A percentile compares a stretch with the other conserved stretches of the same genome.
phyloP scores from a whole-genome alignment of 2,888 invertebrate genomes.

The Corythucha ciliata region DNA sequence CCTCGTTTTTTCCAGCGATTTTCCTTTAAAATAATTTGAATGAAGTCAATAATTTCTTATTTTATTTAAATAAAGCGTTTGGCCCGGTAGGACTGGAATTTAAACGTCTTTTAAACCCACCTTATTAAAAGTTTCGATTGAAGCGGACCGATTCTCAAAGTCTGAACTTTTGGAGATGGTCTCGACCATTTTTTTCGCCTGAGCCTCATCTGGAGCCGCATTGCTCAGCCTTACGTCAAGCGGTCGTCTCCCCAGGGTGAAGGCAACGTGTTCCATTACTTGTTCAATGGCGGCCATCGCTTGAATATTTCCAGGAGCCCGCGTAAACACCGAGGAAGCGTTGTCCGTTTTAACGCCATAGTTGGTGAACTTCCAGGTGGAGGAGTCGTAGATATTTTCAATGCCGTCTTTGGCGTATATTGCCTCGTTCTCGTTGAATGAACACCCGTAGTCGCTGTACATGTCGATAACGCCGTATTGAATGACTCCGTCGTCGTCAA shows the following conservation, averaged over 20 bases:
- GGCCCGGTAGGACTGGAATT: too few species aligned
- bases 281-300: conserved; percentile 52
- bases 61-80: too few species aligned
- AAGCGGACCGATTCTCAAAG: conserved; percentile 45
- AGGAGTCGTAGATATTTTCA: conserved; percentile 48
- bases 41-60: too few species aligned
- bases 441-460: conserved; percentile 46
- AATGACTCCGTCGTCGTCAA: conserved; percentile 55
- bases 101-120: too few species aligned
- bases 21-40: conserved; percentile 42
- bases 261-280: conserved; percentile 58
- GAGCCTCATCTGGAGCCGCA: conserved; percentile 9
- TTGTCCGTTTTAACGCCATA: conserved; percentile 51
- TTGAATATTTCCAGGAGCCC: conserved; percentile 63
- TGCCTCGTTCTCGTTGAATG: conserved; percentile 31
- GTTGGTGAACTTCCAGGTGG: conserved; percentile 48
- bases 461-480: conserved; percentile 50
- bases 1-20: conserved; percentile 77
- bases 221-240: conserved; percentile 50
- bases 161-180: conserved; percentile 50
- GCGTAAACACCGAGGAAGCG: conserved; percentile 42
- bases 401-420: conserved; percentile 39
- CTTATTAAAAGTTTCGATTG: neutral
- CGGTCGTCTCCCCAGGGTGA: conserved; percentile 48
- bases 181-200: conserved; percentile 44